A percentile compares a stretch with the other conserved stretches of the same genome.
These are phyloP conservation scores for Hypocryptadius cinnamomeus DNA, from an alignment of 2,113 vertebrate species.

Conservation along the genomic window DNA sequence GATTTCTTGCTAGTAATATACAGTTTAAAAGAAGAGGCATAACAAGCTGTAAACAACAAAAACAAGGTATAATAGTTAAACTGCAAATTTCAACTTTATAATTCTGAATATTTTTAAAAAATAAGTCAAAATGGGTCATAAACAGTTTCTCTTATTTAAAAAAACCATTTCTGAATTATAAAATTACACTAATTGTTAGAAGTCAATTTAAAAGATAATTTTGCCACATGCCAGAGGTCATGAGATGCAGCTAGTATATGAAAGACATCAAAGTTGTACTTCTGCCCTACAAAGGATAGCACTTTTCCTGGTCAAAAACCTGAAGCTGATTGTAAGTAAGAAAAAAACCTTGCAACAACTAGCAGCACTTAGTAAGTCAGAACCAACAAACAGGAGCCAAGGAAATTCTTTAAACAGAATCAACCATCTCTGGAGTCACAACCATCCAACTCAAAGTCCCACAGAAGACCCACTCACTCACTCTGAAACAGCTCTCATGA, in stretches of 20 bases:
- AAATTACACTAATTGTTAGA: not conserved
- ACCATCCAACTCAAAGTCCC: not conserved
- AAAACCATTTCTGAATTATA: not conserved
- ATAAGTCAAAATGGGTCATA: not conserved
- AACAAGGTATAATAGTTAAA: not conserved
- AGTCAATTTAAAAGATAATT: not conserved
- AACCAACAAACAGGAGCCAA: not conserved
- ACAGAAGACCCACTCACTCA: not conserved
- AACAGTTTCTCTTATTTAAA: not conserved
- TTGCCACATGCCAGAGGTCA: not conserved
- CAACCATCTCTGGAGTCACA: not conserved
- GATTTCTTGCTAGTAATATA: not conserved
- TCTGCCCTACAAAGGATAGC: not conserved
- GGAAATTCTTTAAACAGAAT: not conserved
- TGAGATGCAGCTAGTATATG: not conserved
- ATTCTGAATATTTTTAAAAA: not conserved
- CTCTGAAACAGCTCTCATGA: fast-evolving
- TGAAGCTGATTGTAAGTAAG: not conserved
- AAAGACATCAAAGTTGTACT: not conserved
- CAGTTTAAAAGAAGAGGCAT: not conserved
- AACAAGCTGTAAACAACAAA: not conserved
- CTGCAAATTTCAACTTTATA: not conserved
- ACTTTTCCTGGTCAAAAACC: not conserved
- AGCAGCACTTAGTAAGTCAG: not conserved
- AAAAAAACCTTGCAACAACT: not conserved